These are phyloP conservation scores for Xiphophorus hellerii DNA, from an alignment of 2,113 vertebrate species.

Conservation along the genomic window DNA sequence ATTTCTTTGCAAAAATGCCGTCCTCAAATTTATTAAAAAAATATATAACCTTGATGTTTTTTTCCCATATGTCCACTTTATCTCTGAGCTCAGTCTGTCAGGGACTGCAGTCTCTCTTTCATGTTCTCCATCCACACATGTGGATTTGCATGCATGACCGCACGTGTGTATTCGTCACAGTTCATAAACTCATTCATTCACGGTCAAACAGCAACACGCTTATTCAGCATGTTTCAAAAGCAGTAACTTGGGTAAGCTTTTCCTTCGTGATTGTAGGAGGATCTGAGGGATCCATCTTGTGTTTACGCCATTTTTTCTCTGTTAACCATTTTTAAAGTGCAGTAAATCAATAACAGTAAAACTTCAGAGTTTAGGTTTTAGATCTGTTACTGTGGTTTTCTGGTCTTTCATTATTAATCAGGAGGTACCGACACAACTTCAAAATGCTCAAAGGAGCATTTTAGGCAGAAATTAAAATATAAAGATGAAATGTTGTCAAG, in stretches of 20 bases:
- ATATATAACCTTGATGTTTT: too few relatives aligned
- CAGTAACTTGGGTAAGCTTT: slow-evolving; percentile 56
- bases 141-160: slow-evolving; percentile 16
- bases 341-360: neutral
- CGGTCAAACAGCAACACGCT: slow-evolving; percentile 50
- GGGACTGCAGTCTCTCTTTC: slow-evolving; percentile 5
- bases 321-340: slow-evolving; percentile 34
- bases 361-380: neutral
- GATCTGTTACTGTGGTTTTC: neutral
- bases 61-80: neutral
- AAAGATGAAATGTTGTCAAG: too few relatives aligned
- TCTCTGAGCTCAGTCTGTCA: slow-evolving; percentile 18
- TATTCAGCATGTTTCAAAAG: slow-evolving; percentile 55
- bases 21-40: neutral
- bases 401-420: neutral
- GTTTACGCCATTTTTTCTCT: slow-evolving; percentile 45
- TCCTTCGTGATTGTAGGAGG: slow-evolving; percentile 56
- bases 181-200: slow-evolving; percentile 8
- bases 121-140: slow-evolving; percentile 26
- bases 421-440: too few relatives aligned
- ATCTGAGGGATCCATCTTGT: slow-evolving; percentile 46
- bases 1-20: neutral
- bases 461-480: too few relatives aligned
- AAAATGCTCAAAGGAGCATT: too few relatives aligned
- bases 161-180: neutral